Evolutionary conservation across 2,888 invertebrate species (phyloP), one percentile per base, ranked within the genome.

Genomic region (Aspidapion aeneum): DNA sequence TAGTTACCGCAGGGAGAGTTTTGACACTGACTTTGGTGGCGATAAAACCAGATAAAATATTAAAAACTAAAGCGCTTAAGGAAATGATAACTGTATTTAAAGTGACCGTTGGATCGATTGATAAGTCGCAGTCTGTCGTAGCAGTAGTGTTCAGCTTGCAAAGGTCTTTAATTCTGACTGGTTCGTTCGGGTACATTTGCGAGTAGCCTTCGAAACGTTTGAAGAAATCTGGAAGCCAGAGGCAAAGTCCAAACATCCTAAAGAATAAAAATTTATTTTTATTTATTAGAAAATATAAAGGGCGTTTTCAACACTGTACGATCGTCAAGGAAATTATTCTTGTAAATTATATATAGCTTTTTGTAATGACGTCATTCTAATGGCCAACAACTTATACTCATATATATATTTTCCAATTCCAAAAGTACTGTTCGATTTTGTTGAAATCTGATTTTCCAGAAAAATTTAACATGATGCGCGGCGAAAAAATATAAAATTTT

Each of bases 221-320:
- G 63, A 92, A 87, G 7, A 92, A 80, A 74, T 91, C 90, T 1
- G 91, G 91, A 56, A 91, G 84, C 92, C 92, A 92, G 69, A 91
- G 79, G 63, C 87, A 88, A 1, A 89, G 77, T 1, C 89, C 89
- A 63, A 87, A 89, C 21, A 87, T 87, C 16, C 89, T 89, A 78
- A 12, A 79, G 80, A 59, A 49, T 52, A 22, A 21, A 49, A 21
- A 48, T 52, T 48, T 19, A 60, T 52, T 58, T 7, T 21, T 16
- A 49, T 61, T 16, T 9, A n/a, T 12, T 57, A 1, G 49, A 19
- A 48, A n/a, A 18, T n/a, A 21, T 3, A 57, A 57, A 21, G 1
- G 7, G n/a, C n/a, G n/a, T n/a, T n/a, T n/a, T n/a, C n/a, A n/a
- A n/a, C n/a, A n/a, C n/a, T n/a, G n/a, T n/a, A n/a, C n/a, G n/a